Evolutionary conservation across 2,797 vertebrate genomes (phyloP).

Genomic region (Zenarchopterus dispar): DNA sequence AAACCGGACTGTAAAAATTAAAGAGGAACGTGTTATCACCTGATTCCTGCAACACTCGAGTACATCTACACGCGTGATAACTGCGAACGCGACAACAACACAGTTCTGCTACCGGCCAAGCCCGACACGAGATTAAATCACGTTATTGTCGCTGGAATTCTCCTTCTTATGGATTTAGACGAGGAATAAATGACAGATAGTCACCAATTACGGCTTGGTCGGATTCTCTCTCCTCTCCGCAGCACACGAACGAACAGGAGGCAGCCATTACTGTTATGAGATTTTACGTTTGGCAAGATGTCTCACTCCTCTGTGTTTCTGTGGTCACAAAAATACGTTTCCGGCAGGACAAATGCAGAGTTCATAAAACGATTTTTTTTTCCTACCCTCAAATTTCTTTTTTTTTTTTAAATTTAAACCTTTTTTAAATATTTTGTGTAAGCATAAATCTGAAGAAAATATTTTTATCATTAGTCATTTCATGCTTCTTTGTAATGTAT

Average conservation of each 20-base stretch:
- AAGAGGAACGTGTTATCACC: not conserved
- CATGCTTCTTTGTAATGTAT: too few relatives aligned
- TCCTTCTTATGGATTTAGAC: rapidly evolving
- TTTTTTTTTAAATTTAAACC: too few relatives aligned
- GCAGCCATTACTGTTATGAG: slow-evolving; percentile 68
- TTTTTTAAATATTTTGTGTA: too few relatives aligned
- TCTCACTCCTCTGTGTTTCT: slow-evolving; percentile 14
- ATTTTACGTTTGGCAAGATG: not conserved
- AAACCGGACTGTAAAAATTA: slow-evolving; percentile 85
- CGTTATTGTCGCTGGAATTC: rapidly evolving
- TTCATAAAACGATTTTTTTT: too few relatives aligned
- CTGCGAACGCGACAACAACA: not conserved
- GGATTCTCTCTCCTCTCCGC: slow-evolving; percentile 62
- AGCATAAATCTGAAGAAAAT: too few relatives aligned
- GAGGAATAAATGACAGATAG: not conserved
- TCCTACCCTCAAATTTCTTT: too few relatives aligned
- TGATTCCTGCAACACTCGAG: too few relatives aligned
- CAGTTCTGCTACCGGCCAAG: too few relatives aligned
- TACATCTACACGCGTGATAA: slow-evolving; percentile 50
- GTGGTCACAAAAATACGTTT: not conserved
- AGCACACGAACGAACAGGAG: slow-evolving; percentile 69
- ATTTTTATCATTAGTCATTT: too few relatives aligned
- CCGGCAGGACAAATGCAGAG: too few relatives aligned
- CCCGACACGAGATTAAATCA: not conserved
- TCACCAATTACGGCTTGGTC: slow-evolving; percentile 79